Conservation (phyloP, 2,113 vertebrate genomes). For the Sapajus apella region DNA sequence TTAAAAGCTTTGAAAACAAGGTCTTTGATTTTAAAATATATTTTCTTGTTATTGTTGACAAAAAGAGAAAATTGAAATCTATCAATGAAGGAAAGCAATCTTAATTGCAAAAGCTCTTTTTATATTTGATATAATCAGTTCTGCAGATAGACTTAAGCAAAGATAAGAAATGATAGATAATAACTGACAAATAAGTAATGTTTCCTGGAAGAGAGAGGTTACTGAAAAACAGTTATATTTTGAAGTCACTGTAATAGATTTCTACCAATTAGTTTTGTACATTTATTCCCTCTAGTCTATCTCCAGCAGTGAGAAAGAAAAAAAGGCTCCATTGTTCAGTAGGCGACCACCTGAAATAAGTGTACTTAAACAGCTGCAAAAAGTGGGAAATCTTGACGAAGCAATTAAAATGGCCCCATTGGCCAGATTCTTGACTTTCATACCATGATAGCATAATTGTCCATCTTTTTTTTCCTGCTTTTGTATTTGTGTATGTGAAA, state of each 20-base stretch:
- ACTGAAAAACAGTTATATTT: neutral
- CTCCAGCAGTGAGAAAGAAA: neutral
- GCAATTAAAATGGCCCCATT: neutral
- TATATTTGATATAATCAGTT: neutral
- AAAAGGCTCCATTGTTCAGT: neutral
- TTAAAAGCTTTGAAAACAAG: neutral
- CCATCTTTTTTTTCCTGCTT: neutral
- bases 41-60: neutral
- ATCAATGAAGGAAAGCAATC: neutral
- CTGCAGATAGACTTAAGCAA: neutral
- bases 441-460: neutral
- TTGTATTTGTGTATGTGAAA: neutral
- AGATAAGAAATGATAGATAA: neutral
- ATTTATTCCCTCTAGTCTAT: neutral
- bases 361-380: neutral
- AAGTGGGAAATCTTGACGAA: neutral
- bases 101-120: neutral
- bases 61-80: neutral
- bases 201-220: neutral
- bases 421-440: neutral
- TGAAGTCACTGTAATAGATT: neutral
- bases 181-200: neutral
- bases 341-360: neutral
- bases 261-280: neutral
- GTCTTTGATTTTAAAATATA: conserved; percentile 58